Evolutionary conservation across 2,888 invertebrate genomes (phyloP).

Genomic region (Gastracanthus pulcherrimus): DNA sequence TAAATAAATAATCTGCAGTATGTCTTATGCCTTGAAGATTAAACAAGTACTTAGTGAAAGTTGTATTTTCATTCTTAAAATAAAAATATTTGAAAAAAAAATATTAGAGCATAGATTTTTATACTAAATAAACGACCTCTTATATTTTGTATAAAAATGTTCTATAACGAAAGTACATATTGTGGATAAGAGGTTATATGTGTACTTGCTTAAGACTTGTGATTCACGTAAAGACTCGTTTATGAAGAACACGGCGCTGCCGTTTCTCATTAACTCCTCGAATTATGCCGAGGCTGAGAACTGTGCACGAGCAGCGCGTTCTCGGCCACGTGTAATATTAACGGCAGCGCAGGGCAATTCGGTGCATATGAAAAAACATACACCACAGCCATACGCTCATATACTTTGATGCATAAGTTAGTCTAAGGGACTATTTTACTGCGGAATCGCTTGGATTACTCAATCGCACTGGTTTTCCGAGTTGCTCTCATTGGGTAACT

Average conservation of each 20-base stretch:
- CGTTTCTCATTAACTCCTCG: conserved; percentile 50
- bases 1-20: too few relatives aligned
- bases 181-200: neutral
- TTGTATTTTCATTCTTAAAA: too few relatives aligned
- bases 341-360: neutral
- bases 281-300: conserved; percentile 49
- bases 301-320: neutral
- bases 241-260: conserved; percentile 39
- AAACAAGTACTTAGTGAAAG: too few relatives aligned
- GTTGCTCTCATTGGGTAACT: conserved; percentile 15
- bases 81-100: neutral
- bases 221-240: conserved; percentile 37
- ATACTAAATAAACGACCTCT: neutral
- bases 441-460: conserved; percentile 17
- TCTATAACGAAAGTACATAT: neutral
- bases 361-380: neutral
- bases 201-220: conserved; percentile 12
- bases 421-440: too few relatives aligned
- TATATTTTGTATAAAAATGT: neutral
- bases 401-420: too few relatives aligned
- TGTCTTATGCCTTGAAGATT: too few relatives aligned
- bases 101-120: neutral
- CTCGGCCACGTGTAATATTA: conserved; percentile 9
- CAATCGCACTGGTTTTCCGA: conserved; percentile 31
- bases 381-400: too few relatives aligned